Conservation (phyloP, 2,888 invertebrate species). For the Cephus nigrinus region DNA sequence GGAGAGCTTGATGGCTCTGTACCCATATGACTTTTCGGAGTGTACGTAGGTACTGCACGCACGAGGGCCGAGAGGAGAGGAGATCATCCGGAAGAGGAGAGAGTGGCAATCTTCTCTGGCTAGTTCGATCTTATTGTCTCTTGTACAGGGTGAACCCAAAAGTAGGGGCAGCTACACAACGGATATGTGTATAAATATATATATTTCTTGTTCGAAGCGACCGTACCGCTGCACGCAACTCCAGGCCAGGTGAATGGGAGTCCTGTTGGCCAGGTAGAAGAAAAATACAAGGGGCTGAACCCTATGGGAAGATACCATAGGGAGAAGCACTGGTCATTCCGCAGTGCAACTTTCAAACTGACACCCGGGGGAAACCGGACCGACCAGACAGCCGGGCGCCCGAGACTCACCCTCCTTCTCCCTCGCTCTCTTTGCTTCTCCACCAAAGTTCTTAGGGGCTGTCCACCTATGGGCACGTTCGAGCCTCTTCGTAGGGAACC, state of each 20-base stretch:
- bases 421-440: not conserved
- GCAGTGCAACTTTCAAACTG: conserved; percentile 42
- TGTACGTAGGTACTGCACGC: no score
- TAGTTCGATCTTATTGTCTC: no score
- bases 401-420: conserved; percentile 3
- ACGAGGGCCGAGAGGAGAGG: no score
- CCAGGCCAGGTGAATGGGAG: conserved; percentile 3
- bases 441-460: not conserved
- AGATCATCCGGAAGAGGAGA: no score
- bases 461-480: not conserved
- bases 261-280: not conserved
- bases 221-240: not conserved
- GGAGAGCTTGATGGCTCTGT: no score
- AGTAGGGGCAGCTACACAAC: no score
- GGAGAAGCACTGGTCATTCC: conserved; percentile 34
- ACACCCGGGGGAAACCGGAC: conserved; percentile 51
- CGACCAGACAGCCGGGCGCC: conserved; percentile 62
- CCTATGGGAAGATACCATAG: conserved; percentile 29
- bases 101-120: no score
- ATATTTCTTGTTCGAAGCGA: no score
- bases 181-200: no score
- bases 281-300: conserved; percentile 26
- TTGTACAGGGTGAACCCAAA: no score
- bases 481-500: no score
- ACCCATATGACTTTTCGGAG: no score